These are phyloP conservation scores for Cordilura impudica DNA, from an alignment of 2,888 invertebrate species.

Conservation along the genomic window DNA sequence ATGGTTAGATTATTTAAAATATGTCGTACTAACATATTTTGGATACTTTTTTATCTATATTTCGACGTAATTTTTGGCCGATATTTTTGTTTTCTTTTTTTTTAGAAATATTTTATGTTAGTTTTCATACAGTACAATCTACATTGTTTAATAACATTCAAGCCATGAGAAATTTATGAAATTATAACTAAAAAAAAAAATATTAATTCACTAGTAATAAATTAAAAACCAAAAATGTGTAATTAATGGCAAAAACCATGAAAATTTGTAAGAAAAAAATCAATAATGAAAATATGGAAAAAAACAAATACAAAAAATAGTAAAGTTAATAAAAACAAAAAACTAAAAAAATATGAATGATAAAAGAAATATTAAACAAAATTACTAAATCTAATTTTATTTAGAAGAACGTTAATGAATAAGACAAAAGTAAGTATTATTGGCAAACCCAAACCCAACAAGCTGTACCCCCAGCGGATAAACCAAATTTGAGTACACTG, in stretches of 20 bases:
- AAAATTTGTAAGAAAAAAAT: slow-evolving; percentile 55
- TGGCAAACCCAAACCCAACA: too few species aligned
- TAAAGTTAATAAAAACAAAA: slow-evolving; percentile 56
- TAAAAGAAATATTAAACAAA: slow-evolving; percentile 48
- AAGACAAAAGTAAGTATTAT: background rate
- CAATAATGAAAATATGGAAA: slow-evolving; percentile 30
- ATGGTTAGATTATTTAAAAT: too few species aligned
- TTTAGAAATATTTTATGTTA: background rate
- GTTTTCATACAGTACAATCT: background rate
- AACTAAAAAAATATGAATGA: slow-evolving; percentile 53
- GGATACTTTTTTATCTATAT: background rate
- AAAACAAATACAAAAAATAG: slow-evolving; percentile 34
- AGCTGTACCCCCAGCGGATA: too few species aligned
- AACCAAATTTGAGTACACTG: too few species aligned
- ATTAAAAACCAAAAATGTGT: slow-evolving; percentile 33
- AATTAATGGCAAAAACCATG: slow-evolving; percentile 56
- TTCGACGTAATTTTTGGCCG: background rate
- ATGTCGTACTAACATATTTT: too few species aligned
- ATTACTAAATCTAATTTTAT: slow-evolving; percentile 13
- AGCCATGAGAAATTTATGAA: background rate
- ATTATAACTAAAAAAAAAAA: background rate
- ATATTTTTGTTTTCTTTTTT: background rate
- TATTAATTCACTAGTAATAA: background rate
- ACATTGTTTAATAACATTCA: background rate
- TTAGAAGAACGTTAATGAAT: background rate